Base-by-base conservation (phyloP, 2,888 invertebrate species). In the Orthonevra nobilis region DNA sequence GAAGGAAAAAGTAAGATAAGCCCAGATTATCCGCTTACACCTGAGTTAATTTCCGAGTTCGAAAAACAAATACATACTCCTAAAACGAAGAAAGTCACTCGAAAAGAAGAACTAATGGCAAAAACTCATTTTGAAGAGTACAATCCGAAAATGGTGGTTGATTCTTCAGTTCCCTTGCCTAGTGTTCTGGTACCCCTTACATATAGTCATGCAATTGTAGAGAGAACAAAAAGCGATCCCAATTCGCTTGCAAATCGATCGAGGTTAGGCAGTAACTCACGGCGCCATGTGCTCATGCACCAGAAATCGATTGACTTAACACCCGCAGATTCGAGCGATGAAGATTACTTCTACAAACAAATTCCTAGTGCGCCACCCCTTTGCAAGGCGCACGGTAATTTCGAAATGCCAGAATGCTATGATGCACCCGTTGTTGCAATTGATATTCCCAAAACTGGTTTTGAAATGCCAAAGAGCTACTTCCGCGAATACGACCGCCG, bases 181-280 rank as follows among this genome's bases (percentile, higher is more conserved):
- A 90, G 90, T 82, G 91, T 92, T 14, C 90, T 92, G 82, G 90
- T 88, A 4, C 89, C 90, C 3, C 89, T 91, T 9, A 90, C 90
- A 6, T 93, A 92, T 83, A 89, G 91, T 3, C 95, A 94, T 85
- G 92, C 93, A 17, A 93, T 94, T 0, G 94, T 95, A 0, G 95
- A 95, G 86, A 91, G 96, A 79, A 96, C 96, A 2, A 96, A 95
- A 86, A 95, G 95, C 84, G 96, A 96, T 90, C 96, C 96, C 0
- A 95, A 95, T 86, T 93, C 93, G 26, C 89, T 94, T 54, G 94
- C 95, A 0, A 92, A 92, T 83, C 90, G 95, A 64, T 93, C 93
- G 74, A 91, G 94, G 10, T 90, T 94, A 58, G 93, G 92, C 69
- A 94, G 93, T 2, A 94, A 91, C 84, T 92, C 93, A 2, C 91